phyloP scores from a whole-genome alignment of 2,797 vertebrate species.

The Spinibarbus caldwelli region DNA sequence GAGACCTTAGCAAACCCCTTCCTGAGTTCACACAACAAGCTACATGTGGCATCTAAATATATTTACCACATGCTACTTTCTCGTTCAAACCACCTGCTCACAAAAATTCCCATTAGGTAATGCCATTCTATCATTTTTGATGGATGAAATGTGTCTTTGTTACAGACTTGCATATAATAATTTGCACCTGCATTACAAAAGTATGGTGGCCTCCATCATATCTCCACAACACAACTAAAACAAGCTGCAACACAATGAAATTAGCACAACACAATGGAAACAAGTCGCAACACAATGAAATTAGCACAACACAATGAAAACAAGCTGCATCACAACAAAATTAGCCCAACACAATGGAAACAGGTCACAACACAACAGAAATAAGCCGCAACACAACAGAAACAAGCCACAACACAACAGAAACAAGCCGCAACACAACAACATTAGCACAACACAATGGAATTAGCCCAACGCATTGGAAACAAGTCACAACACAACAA shows the following conservation, averaged over 20 bases:
- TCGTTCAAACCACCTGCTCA: conserved; percentile 42
- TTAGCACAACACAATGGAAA: not conserved
- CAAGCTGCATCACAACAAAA: not conserved
- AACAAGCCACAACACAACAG: no score
- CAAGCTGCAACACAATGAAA: not conserved
- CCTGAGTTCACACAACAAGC: not conserved
- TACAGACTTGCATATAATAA: not conserved
- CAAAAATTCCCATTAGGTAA: conserved; percentile 49
- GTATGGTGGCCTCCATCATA: not conserved
- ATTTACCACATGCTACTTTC: conserved; percentile 44
- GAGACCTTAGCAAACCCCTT: conserved; percentile 12
- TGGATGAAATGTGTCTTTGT: conserved; percentile 29
- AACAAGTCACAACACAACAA: no score
- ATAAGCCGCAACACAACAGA: no score
- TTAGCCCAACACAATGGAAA: no score
- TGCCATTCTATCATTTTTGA: conserved; percentile 35
- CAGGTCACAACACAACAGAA: no score
- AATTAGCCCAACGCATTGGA: no score
- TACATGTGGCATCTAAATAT: conserved; percentile 32
- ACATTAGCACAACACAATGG: no score
- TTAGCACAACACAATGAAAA: not conserved
- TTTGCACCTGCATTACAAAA: conserved; percentile 4
- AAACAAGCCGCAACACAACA: no score
- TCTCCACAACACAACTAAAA: not conserved
- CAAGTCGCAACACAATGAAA: not conserved